Evolutionary conservation across 2,113 vertebrate species (phyloP), one percentile per base, ranked within the genome.

Genomic region (Pseudopipra pipra): DNA sequence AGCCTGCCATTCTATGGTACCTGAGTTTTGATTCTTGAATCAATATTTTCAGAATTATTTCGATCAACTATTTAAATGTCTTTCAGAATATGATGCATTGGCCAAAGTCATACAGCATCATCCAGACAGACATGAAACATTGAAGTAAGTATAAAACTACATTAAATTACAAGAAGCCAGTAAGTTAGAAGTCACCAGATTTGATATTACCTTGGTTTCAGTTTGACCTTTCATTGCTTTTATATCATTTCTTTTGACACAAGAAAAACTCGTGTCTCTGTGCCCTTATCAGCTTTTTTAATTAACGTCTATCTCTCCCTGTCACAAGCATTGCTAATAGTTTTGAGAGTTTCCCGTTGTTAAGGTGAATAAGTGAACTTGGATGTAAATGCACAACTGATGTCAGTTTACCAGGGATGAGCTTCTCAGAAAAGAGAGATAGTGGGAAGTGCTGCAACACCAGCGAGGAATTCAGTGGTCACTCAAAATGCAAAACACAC

Each of bases 41-140:
- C 30, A 3, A 0, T 62, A 65, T 28, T 59, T 92, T 63, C 56
- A 90, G 55, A 85, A 83, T 58, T 62, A 56, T 61, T 93, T 67
- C 41, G 23, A n/a, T 39, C n/a, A 86, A 52, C 24, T 85, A 6
- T n/a, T 77, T 79, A 43, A 28, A 76, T 97, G 43, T 95, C 37
- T 98, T 97, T 82, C 97, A 99, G 99, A 99, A 94, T 99, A 99
- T 73, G 99, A 99, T 94, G 99, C 99, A 49, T 98, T 99, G 96
- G 99, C 99, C 65, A 99, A 99, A 98, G 99, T 99, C 66, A 99
- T 99, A 92, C 99, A 99, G 93, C 99, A 99, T 89, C 99, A 99
- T 85, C 99, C 99, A 90, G 99, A 99, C 96, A 98, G 99, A 63
- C 99, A 99, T 75, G 98, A 99, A 97, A 99, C 99, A 21, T 54